phyloP scores from a whole-genome alignment of 2,797 vertebrate species.

The Lepus oiostolus region DNA sequence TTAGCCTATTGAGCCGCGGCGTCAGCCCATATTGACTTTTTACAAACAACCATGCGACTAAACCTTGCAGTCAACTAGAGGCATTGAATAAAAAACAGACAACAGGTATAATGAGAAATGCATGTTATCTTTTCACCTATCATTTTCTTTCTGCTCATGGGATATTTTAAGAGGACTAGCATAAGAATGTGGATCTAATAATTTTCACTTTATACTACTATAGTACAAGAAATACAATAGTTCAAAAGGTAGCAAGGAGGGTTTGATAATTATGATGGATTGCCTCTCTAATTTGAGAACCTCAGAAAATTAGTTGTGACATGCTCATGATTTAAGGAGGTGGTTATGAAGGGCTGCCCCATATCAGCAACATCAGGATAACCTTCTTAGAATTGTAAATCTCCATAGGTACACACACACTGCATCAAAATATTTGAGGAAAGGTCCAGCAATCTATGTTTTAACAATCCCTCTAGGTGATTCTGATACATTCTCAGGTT shows the following conservation, averaged over 20 bases:
- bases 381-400: background rate
- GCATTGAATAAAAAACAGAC: background rate
- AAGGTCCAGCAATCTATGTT: background rate
- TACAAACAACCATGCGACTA: background rate
- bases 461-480: background rate
- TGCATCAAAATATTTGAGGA: background rate
- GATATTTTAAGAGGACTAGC: background rate
- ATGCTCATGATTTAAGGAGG: background rate
- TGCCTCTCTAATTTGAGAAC: background rate
- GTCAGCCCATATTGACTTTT: background rate
- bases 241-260: background rate
- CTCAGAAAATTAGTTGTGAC: background rate
- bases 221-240: background rate
- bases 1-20: no score
- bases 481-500: background rate
- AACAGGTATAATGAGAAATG: background rate
- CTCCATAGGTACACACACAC: background rate
- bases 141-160: background rate
- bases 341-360: background rate
- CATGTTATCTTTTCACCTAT: background rate
- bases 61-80: constrained; percentile 23
- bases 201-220: background rate
- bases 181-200: background rate
- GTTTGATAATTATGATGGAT: constrained; percentile 22
- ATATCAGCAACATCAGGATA: background rate